Conservation (phyloP, 2,113 vertebrate genomes). For the Murina feae region DNA sequence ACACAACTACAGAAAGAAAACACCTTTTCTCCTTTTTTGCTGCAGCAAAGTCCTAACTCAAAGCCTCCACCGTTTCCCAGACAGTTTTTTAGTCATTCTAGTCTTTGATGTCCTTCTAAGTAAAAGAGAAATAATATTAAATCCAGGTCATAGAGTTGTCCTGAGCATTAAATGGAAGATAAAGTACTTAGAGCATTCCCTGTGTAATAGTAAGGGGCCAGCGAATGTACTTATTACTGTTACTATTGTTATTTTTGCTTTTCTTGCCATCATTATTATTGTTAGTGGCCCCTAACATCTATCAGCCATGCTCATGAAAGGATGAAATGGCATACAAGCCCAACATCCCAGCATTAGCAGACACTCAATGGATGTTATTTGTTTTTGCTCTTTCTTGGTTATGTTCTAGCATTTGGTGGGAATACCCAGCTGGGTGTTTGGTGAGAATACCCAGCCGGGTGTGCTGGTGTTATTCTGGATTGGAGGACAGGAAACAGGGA, state of each 20-base stretch:
- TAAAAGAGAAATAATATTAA: not conserved
- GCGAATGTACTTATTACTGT: not conserved
- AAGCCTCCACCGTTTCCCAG: not conserved
- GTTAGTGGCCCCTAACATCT: not conserved
- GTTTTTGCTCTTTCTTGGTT: not conserved
- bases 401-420: not conserved
- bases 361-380: not conserved
- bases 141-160: not conserved
- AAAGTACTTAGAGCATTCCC: not conserved
- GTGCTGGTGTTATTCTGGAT: not conserved
- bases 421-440: not conserved
- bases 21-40: not conserved
- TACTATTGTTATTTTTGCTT: not conserved
- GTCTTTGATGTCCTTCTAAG: not conserved
- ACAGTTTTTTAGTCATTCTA: not conserved
- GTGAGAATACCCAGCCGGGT: not conserved
- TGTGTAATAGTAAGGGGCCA: not conserved
- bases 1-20: not conserved
- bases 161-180: not conserved
- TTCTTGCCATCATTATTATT: not conserved
- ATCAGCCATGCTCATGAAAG: fast-evolving
- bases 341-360: not conserved
- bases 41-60: not conserved
- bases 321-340: not conserved
- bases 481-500: not conserved